These are phyloP conservation scores for Hipparchia sbordonii DNA, from an alignment of 2,888 invertebrate genomes.

Conservation along the genomic window DNA sequence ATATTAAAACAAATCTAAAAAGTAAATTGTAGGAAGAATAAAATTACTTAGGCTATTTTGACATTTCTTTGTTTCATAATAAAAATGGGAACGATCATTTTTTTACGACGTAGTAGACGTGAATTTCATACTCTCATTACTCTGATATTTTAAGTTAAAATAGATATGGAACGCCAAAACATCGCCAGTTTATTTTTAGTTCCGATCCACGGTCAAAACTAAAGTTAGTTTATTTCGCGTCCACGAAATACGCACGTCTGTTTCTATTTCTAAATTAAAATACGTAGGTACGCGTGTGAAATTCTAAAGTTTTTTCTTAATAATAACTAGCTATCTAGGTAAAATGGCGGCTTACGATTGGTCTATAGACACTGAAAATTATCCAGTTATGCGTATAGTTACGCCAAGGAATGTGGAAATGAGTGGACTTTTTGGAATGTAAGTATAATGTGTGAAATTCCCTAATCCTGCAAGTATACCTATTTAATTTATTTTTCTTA, in stretches of 20 bases:
- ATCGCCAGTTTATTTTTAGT: constrained; percentile 37
- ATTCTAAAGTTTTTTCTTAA: background rate
- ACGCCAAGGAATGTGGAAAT: constrained; percentile 61
- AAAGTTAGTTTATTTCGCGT: constrained; percentile 35
- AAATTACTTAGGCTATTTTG: too few species aligned
- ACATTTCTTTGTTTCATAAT: too few species aligned
- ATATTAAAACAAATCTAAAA: too few species aligned
- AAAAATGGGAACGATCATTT: too few species aligned
- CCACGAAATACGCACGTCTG: constrained; percentile 31
- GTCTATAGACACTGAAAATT: constrained; percentile 63
- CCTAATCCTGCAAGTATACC: constrained; percentile 1
- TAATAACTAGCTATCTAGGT: constrained; percentile 5
- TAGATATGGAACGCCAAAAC: constrained; percentile 14
- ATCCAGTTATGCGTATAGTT: constrained; percentile 69
- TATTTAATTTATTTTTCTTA: too few species aligned
- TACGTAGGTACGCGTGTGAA: background rate
- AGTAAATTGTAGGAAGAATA: too few species aligned
- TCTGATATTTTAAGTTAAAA: background rate
- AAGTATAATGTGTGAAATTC: constrained; percentile 46
- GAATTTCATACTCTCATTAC: too few species aligned
- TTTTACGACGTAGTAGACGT: too few species aligned
- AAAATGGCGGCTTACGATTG: constrained; percentile 63
- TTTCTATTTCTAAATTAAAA: background rate
- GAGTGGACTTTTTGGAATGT: constrained; percentile 70
- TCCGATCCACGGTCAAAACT: constrained; percentile 36